Base-by-base conservation (phyloP, 35 echinoderm and acorn worm species). In the Stichopus chloronotus region DNA sequence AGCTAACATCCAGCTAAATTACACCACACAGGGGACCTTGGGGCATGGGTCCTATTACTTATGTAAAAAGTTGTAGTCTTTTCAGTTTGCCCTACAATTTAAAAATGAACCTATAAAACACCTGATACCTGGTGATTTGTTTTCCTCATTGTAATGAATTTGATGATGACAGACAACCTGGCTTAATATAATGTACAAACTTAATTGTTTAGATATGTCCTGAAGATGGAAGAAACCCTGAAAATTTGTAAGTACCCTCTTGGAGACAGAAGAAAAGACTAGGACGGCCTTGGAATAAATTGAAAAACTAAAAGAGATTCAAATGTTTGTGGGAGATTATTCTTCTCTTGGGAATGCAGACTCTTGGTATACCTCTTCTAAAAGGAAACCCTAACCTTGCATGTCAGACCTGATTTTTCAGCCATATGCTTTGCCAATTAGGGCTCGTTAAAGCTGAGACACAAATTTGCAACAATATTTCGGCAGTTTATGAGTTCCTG, bases 331-430 rank as follows among this genome's bases (percentile, higher is more conserved):
- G 17, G 30, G 7, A 74, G 82, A 85, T 85, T 53, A 17, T 56
- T 58, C 17, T 58, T 53, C 82, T 23, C 82, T 20, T 58, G 82
- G 55, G 82, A 58, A 58, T 85, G 69, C 22, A 4, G 13, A n/a
- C 69, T 58, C 82, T 9, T 5, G 52, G 24, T 84, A 57, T 7
- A 7, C 20, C 55, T 85, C 82, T 85, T n/a, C 82, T 85, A 58
- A 85, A 23, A 23, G 16, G 82, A 85, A 85, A 85, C 57, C 69
- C 21, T 85, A 85, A 85, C 82, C 82, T 85, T 85, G 17, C 56
- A 59, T 20, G 82, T 85, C 82, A 58, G 82, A 57, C 55, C 55
- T 0, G 16, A 85, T 85, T 78, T 85, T n/a, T 55, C 52, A 30
- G 58, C 21, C 58, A 19, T 16, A 58, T 4, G 24, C 17, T 85